Conservation (phyloP, 2,113 vertebrate species). For the Triplophysa tibetana region DNA sequence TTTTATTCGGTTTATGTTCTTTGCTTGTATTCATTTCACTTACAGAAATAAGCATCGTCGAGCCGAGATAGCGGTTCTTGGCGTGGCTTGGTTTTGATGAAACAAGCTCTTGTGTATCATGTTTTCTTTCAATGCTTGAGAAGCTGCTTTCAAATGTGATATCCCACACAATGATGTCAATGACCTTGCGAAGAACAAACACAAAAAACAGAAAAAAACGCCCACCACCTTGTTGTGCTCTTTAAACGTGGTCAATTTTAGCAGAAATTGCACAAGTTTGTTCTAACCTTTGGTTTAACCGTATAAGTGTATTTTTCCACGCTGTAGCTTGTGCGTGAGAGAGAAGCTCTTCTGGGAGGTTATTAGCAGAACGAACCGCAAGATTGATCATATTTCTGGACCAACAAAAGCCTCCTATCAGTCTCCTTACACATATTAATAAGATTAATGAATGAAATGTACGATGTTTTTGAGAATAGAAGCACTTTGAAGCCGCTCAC, state of each 20-base stretch:
- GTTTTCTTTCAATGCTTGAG: background rate
- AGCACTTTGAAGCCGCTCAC: background rate
- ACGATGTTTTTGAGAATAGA: constrained; percentile 1
- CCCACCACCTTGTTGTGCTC: background rate
- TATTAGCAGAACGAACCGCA: constrained; percentile 35
- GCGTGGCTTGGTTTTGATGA: background rate
- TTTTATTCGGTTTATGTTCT: background rate
- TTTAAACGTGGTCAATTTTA: background rate
- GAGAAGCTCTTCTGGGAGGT: constrained; percentile 11
- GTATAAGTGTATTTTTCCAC: background rate
- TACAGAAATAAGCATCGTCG: background rate
- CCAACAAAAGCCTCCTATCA: constrained; percentile 26
- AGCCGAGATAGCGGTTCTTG: background rate
- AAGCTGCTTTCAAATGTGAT: background rate
- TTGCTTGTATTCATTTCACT: background rate
- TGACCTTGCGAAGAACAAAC: background rate
- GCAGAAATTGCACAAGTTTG: constrained; percentile 3
- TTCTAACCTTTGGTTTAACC: background rate
- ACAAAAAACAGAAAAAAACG: background rate
- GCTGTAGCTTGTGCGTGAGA: background rate
- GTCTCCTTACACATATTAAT: constrained; percentile 33
- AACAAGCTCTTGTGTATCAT: background rate
- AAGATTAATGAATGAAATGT: constrained; percentile 14
- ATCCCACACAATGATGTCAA: background rate
- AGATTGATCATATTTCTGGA: constrained; percentile 13